These are phyloP conservation scores for Protonemura montana DNA, from an alignment of 2,888 invertebrate species.

Conservation along the genomic window DNA sequence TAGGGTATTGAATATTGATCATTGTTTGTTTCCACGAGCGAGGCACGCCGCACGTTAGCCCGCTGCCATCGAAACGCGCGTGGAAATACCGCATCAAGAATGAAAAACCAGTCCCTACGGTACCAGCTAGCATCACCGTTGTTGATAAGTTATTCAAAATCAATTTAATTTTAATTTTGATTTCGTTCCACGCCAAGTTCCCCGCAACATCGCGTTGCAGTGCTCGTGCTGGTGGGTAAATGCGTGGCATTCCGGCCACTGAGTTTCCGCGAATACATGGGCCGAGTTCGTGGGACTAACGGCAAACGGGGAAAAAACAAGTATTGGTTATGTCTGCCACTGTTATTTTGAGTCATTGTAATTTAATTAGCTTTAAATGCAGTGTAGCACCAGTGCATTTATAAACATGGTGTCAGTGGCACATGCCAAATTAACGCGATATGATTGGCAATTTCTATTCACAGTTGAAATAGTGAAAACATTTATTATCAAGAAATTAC, in stretches of 20 bases:
- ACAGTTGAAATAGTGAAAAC: no score
- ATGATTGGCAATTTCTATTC: no score
- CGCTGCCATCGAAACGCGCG: not conserved
- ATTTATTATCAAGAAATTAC: no score
- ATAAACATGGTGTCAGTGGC: no score
- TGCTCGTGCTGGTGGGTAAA: not conserved
- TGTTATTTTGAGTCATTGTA: no score
- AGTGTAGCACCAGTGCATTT: no score
- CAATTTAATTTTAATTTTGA: conserved; percentile 37
- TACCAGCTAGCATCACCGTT: not conserved
- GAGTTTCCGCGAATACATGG: conserved; percentile 15
- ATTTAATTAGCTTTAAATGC: no score
- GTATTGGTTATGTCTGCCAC: no score
- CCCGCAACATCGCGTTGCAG: no score
- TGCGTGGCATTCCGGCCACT: not conserved
- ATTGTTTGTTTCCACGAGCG: conserved; percentile 41
- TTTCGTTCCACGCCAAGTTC: not conserved
- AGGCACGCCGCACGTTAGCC: not conserved
- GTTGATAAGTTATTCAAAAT: conserved; percentile 39
- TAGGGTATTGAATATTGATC: conserved; percentile 44
- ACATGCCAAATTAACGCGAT: no score
- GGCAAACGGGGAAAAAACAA: no score
- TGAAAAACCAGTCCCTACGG: conserved; percentile 13
- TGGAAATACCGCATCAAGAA: conserved; percentile 42
- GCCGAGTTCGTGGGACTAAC: no score